phyloP scores from a whole-genome alignment of 2,888 invertebrate genomes.

The Euplagia quadripunctaria region DNA sequence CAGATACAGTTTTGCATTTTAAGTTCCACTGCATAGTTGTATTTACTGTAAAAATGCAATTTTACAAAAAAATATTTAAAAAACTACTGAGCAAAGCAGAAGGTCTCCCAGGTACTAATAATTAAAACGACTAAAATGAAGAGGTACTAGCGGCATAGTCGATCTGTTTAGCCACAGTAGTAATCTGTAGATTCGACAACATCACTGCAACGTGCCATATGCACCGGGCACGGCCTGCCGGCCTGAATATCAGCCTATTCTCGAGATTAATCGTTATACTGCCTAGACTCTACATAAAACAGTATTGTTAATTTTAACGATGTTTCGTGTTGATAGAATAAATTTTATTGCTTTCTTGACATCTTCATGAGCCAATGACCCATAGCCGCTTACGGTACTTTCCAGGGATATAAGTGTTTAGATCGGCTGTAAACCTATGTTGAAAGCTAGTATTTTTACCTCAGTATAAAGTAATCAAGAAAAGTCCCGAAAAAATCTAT shows the following conservation, averaged over 20 bases:
- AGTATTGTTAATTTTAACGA: slow-evolving; percentile 69
- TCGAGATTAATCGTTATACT: slow-evolving; percentile 53
- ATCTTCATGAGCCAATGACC: slow-evolving; percentile 82
- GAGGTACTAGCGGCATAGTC: background rate
- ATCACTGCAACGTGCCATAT: slow-evolving; percentile 23
- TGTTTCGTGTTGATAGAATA: slow-evolving; percentile 66
- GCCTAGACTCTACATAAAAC: slow-evolving; percentile 49
- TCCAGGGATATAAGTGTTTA: slow-evolving; percentile 53
- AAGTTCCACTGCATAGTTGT: no score
- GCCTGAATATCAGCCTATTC: slow-evolving; percentile 31
- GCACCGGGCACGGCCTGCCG: slow-evolving; percentile 28
- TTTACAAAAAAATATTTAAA: no score
- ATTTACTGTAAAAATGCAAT: no score
- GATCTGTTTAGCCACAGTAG: background rate
- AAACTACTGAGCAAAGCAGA: no score
- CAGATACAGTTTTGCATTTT: no score
- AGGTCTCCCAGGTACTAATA: no score
- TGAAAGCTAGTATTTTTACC: background rate
- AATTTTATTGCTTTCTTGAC: slow-evolving; percentile 75
- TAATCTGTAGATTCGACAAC: background rate
- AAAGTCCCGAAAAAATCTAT: background rate
- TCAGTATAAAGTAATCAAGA: background rate
- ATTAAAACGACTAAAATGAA: background rate
- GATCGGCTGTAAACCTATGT: slow-evolving; percentile 64
- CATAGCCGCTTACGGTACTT: slow-evolving; percentile 79